Base-by-base conservation (phyloP, 2,888 invertebrate genomes). In the Ellobium chinense region DNA sequence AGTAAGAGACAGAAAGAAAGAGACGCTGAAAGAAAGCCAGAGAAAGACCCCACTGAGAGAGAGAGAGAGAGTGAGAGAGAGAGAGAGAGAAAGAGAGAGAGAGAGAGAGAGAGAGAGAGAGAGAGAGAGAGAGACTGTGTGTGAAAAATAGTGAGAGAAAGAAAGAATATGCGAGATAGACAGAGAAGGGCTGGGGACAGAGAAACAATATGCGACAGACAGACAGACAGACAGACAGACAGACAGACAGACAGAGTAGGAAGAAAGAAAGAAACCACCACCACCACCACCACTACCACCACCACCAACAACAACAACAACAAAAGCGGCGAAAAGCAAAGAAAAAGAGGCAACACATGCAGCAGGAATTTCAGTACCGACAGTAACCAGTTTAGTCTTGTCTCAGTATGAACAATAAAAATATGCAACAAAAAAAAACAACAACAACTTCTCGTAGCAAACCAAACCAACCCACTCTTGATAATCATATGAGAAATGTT, bases 1-100 rank as follows among this genome's bases (percentile, higher is more conserved):
- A 58, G 12, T 58, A 60, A 58, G 18, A 73, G 60, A 73, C 31
- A 60, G 73, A 73, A 12, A 73, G 58, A 54, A 5, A 72, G 31
- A 56, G 29, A 56, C 14, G 24, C 1, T 34, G 36, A 60, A 3
- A 34, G 58, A 73, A 12, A 73, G 60, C 31, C 4, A 36, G 73
- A 60, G 34, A 37, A 29, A 34, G 58, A n/a, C n/a, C n/a, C n/a
- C n/a, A n/a, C n/a, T n/a, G n/a, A 60, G 36, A 73, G 34, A 31
- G 58, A 36, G 29, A 58, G 21, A 21, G 7, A 72, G 72, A 72
- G 3, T 58, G 72, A 58, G 21, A 54, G 18, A 29, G 56, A 56
- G 54, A 54, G 27, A 72, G 56, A 58, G 21, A 27, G 21, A 54
- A n/a, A 72, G 34, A 58, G 21, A 34, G 31, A 31, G 1, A 31